Base-by-base conservation (phyloP, 2,888 invertebrate species). In the Aporophyla nigra region DNA sequence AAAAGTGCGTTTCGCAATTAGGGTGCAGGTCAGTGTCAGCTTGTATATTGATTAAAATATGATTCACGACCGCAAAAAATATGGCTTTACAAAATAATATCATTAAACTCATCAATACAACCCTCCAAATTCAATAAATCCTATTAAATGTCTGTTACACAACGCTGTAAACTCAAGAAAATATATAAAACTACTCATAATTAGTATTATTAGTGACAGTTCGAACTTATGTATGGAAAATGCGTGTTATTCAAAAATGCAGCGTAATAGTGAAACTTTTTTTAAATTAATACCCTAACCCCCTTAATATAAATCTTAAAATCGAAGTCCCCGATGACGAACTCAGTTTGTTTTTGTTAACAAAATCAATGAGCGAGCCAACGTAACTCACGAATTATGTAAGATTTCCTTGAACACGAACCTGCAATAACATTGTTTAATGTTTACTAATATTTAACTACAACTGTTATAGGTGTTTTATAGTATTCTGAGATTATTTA, bases 321-420 rank as follows among this genome's bases (percentile, higher is more conserved):
- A 74, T 71, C 21, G 14, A 27, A 53, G 51, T 27, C 68, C 12
- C 53, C 27, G 56, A 61, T 71, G 79, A 74, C 77, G 70, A 69
- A 74, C 12, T 66, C 51, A 19, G 56, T 83, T 86, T 87, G 85
- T 88, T 88, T 88, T 86, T 87, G 84, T 86, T 86, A 84, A 83
- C 86, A 59, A 81, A 86, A 83, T 83, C 71, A 83, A 71, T 79
- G 74, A 77, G 59, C 58, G 65, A 76, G 59, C 70, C 53, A 63
- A 51, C 53, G 21, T 53, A 71, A 40, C 82, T 87, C 78, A 90
- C 91, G 84, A 89, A 90, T 91, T 86, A 91, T 89, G 82, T 75
- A 90, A 79, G 49, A 77, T 85, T 89, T 87, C 90, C 88, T 87
- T 80, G 86, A 88, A 87, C 85, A 77, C 88, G 88, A 75, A 77